phyloP scores from a whole-genome alignment of 2,797 vertebrate genomes.

The Nyctalus aviator region DNA sequence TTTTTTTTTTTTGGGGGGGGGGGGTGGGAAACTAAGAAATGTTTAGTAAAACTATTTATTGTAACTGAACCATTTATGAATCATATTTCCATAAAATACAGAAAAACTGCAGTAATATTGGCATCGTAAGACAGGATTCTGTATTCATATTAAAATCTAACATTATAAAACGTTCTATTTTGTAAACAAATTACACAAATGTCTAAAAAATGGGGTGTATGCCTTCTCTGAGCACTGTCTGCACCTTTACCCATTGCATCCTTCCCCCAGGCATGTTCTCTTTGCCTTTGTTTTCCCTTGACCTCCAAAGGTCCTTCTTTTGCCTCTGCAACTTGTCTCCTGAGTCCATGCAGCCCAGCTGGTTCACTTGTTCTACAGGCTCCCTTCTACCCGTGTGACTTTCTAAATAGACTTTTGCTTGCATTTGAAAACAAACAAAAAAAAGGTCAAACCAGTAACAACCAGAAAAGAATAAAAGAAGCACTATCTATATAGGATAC shows the following conservation, averaged over 20 bases:
- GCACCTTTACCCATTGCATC: no score
- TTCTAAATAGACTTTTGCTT: not conserved
- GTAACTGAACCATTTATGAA: not conserved
- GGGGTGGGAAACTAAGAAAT: not conserved
- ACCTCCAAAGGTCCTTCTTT: not conserved
- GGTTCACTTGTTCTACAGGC: not conserved
- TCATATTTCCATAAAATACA: constrained; percentile 16
- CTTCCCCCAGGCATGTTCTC: not conserved
- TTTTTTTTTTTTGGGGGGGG: not conserved
- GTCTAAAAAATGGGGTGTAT: not conserved
- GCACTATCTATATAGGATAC: not conserved
- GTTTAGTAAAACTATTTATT: constrained; percentile 16
- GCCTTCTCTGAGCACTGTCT: not conserved
- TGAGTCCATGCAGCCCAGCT: not conserved
- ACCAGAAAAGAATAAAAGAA: not conserved
- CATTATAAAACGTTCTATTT: not conserved
- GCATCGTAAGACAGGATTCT: not conserved
- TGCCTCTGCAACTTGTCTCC: not conserved
- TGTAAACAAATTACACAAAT: constrained; percentile 10
- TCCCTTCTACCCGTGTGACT: not conserved
- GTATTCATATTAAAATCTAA: not conserved
- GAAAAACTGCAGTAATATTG: not conserved
- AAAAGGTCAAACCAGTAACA: not conserved
- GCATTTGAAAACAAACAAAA: not conserved
- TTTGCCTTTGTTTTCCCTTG: not conserved